Conservation (phyloP, 2,113 vertebrate species). For the Balaenoptera acutorostrata region DNA sequence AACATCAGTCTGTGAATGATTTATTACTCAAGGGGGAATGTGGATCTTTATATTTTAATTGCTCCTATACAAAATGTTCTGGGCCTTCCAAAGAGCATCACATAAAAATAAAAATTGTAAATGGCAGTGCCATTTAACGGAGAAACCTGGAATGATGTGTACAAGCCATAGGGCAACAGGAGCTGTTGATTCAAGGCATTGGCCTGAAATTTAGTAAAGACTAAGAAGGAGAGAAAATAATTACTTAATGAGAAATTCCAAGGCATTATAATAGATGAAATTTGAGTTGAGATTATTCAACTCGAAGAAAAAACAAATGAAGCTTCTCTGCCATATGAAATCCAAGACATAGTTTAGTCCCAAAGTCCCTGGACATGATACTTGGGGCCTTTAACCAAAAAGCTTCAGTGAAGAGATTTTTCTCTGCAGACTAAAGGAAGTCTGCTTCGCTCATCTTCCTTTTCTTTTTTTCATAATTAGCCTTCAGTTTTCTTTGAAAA, state of each 20-base stretch:
- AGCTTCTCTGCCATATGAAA: not conserved
- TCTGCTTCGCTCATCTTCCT: not conserved
- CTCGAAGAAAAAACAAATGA: not conserved
- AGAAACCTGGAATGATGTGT: not conserved
- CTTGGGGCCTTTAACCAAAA: not conserved
- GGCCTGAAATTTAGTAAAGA: not conserved
- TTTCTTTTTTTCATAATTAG: not conserved
- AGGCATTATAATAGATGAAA: not conserved
- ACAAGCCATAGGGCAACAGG: fast-evolving
- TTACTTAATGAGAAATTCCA: not conserved
- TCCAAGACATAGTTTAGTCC: not conserved
- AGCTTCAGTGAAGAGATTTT: not conserved
- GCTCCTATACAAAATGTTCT: not conserved
- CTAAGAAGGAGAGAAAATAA: not conserved
- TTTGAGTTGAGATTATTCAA: not conserved
- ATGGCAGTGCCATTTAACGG: not conserved
- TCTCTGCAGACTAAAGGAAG: not conserved
- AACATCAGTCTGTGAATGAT: not conserved
- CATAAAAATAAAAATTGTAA: not conserved
- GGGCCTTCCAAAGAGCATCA: not conserved
- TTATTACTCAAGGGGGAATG: not conserved
- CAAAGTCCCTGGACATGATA: not conserved
- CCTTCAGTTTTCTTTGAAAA: not conserved
- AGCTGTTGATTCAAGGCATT: not conserved
- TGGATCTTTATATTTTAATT: slow-evolving; percentile 1